These are phyloP conservation scores for Calliscelio sp. DNA, from an alignment of 2,888 invertebrate genomes.

Conservation along the genomic window DNA sequence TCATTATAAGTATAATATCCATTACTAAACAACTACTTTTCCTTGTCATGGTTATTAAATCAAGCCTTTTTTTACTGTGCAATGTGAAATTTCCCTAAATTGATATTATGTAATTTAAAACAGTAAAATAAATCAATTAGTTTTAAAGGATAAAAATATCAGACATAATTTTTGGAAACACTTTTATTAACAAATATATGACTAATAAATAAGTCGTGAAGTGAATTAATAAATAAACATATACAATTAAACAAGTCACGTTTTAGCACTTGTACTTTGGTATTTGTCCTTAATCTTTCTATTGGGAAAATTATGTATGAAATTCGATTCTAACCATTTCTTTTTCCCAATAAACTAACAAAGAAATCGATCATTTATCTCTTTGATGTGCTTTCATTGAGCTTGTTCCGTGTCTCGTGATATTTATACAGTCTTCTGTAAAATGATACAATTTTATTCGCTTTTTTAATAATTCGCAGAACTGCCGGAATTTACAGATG, in stretches of 20 bases:
- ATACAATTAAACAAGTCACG: constrained; percentile 50
- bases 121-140: no score
- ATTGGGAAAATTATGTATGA: constrained; percentile 1
- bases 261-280: constrained; percentile 64
- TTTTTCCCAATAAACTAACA: constrained; percentile 2
- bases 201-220: constrained; percentile 80
- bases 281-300: not conserved
- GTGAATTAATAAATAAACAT: constrained; percentile 79
- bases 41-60: no score
- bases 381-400: constrained; percentile 18
- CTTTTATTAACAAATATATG: constrained; percentile 82
- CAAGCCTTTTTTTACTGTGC: no score
- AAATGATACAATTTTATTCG: constrained; percentile 2
- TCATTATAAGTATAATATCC: no score
- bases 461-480: constrained; percentile 79
- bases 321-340: constrained; percentile 32
- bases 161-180: constrained; percentile 66
- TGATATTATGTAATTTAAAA: no score
- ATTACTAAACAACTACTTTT: no score
- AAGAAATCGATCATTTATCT: constrained; percentile 21
- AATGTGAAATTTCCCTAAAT: no score
- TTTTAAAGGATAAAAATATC: not conserved
- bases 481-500: constrained; percentile 84
- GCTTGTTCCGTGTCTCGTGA: constrained; percentile 59
- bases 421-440: constrained; percentile 4